phyloP scores from a whole-genome alignment of 2,888 invertebrate species.

The Leucania comma region DNA sequence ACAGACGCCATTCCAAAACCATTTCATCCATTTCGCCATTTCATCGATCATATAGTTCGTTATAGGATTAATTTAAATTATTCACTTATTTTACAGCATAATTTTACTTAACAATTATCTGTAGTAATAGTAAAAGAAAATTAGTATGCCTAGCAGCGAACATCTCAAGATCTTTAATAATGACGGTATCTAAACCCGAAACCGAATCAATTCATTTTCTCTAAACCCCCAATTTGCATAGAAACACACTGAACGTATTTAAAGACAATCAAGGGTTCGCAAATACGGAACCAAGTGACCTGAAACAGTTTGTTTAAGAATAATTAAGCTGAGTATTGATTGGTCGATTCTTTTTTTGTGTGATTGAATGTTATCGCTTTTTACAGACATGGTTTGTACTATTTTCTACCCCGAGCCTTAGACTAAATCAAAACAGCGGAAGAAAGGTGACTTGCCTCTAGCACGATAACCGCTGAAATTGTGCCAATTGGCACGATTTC shows the following conservation, averaged over 20 bases:
- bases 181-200: conserved; percentile 3
- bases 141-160: neutral
- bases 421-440: too few relatives aligned
- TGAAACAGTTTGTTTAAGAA: conserved; percentile 42
- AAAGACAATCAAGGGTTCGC: conserved; percentile 26
- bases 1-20: too few relatives aligned
- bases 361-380: neutral
- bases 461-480: too few relatives aligned
- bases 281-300: conserved; percentile 32
- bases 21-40: too few relatives aligned
- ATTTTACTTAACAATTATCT: neutral
- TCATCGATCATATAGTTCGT: too few relatives aligned
- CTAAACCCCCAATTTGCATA: conserved; percentile 19
- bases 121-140: neutral
- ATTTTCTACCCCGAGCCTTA: too few relatives aligned
- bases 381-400: neutral
- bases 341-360: conserved; percentile 10
- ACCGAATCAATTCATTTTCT: conserved; percentile 10
- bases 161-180: neutral
- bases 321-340: conserved; percentile 48
- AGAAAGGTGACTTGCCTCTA: too few relatives aligned
- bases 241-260: conserved; percentile 27
- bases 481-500: too few relatives aligned
- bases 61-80: too few relatives aligned
- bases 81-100: too few relatives aligned